phyloP scores from a whole-genome alignment of 2,113 vertebrate species.

The Grammomys dolichurus region DNA sequence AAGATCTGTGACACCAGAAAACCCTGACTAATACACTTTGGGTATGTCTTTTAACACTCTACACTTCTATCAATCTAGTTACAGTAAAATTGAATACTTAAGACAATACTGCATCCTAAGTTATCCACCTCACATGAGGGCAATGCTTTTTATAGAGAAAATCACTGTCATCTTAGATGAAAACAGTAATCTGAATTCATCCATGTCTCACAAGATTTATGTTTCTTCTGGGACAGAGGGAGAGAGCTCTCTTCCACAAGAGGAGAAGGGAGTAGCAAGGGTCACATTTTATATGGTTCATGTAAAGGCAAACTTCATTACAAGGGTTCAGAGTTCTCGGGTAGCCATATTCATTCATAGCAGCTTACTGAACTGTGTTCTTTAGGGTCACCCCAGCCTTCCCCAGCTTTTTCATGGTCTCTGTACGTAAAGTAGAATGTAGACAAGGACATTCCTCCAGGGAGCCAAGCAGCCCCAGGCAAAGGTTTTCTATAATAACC shows the following conservation, averaged over 20 bases:
- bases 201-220: not conserved
- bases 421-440: not conserved
- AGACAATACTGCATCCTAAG: not conserved
- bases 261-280: not conserved
- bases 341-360: not conserved
- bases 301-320: not conserved
- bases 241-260: not conserved
- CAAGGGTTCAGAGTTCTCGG: not conserved
- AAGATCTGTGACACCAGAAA: no score
- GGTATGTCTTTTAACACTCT: not conserved
- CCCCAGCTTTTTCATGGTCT: not conserved
- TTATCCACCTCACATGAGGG: not conserved
- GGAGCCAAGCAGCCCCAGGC: no score
- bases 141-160: not conserved
- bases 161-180: not conserved
- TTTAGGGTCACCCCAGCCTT: not conserved
- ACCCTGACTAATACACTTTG: not conserved
- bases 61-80: no score
- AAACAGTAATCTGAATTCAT: not conserved
- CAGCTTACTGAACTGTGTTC: not conserved
- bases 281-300: not conserved
- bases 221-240: not conserved
- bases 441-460: not conserved
- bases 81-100: not conserved
- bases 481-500: not conserved